A percentile compares a stretch with the other conserved stretches of the same genome.
These are phyloP conservation scores for Rhea americana DNA, from an alignment of 2,113 vertebrate species.

Conservation along the genomic window DNA sequence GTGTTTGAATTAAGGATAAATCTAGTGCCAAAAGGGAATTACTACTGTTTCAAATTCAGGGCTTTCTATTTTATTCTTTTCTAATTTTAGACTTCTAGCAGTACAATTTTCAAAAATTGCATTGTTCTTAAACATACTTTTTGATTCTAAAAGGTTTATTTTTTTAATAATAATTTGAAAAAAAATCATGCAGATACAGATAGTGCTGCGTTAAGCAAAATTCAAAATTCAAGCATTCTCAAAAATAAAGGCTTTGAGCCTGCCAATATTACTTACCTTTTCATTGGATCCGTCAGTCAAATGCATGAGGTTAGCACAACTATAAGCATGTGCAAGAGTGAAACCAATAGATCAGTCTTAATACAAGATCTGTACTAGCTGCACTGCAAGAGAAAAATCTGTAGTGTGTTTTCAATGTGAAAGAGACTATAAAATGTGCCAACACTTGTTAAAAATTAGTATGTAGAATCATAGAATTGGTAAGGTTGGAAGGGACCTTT, in stretches of 20 bases:
- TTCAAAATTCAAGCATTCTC: not conserved
- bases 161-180: not conserved
- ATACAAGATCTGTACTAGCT: not conserved
- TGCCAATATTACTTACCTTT: not conserved
- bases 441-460: not conserved
- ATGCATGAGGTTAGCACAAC: not conserved
- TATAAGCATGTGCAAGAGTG: not conserved
- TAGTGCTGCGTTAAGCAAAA: not conserved
- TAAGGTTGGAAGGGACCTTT: too few species aligned
- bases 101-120: not conserved
- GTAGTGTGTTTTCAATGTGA: not conserved
- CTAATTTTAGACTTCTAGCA: not conserved
- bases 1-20: constrained; percentile 28
- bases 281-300: not conserved
- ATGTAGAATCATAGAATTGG: not conserved
- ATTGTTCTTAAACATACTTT: not conserved
- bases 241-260: not conserved
- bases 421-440: not conserved
- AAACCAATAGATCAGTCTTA: not conserved
- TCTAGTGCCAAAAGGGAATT: constrained; percentile 14
- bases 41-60: constrained; percentile 33
- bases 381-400: not conserved
- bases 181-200: not conserved
- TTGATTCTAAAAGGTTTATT: not conserved
- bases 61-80: constrained; percentile 20